phyloP scores from a whole-genome alignment of 2,888 invertebrate genomes.

The Drosophila lutescens region DNA sequence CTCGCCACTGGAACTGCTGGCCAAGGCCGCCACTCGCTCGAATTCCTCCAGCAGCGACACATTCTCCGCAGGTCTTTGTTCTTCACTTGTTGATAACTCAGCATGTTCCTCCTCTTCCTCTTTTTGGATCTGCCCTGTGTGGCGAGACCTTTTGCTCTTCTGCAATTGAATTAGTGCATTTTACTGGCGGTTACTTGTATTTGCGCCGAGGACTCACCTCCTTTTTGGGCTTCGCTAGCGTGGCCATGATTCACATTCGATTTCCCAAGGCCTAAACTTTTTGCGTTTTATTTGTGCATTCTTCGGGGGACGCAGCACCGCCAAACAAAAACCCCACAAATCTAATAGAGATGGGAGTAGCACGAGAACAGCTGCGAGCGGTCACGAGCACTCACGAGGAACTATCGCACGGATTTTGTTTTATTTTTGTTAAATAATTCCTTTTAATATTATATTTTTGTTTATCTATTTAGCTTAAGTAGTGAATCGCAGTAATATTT shows the following conservation, averaged over 20 bases:
- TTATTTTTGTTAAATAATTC: background rate
- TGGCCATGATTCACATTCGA: slow-evolving; percentile 77
- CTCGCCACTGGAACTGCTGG: slow-evolving; percentile 47
- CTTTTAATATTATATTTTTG: background rate
- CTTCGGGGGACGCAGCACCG: slow-evolving; percentile 4
- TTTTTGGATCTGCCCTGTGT: slow-evolving; percentile 32
- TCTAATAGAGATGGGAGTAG: slow-evolving; percentile 29
- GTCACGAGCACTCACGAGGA: background rate
- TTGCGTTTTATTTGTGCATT: slow-evolving; percentile 40
- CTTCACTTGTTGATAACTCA: slow-evolving; percentile 67
- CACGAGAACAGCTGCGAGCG: slow-evolving; percentile 23
- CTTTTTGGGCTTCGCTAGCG: slow-evolving; percentile 82
- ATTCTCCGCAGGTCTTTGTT: slow-evolving; percentile 54
- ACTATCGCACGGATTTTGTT: background rate
- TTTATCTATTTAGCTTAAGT: too few relatives aligned
- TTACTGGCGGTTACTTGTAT: background rate
- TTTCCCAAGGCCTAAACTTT: slow-evolving; percentile 4
- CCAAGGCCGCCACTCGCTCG: slow-evolving; percentile 50
- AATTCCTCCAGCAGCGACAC: slow-evolving; percentile 61
- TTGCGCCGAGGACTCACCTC: slow-evolving; percentile 65
- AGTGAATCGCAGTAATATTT: too few relatives aligned
- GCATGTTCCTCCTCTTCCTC: slow-evolving; percentile 46
- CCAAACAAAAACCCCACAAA: slow-evolving; percentile 37
- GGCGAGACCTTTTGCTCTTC: slow-evolving; percentile 63
- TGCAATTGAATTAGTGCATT: slow-evolving; percentile 42